phyloP scores from a whole-genome alignment of 2,797 vertebrate species.

The Spinus olivaceus region DNA sequence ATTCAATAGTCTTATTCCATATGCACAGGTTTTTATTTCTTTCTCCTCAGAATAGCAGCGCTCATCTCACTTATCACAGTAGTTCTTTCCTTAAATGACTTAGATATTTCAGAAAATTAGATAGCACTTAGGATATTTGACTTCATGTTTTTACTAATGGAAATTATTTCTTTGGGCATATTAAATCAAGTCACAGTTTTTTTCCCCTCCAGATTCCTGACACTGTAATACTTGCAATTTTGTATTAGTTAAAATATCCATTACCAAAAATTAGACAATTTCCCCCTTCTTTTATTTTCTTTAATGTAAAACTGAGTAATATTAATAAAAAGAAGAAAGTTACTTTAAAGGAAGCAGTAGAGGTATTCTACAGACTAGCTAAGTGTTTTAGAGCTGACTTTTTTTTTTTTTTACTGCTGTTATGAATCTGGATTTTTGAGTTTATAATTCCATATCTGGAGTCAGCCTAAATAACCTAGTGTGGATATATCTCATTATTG shows the following conservation, averaged over 20 bases:
- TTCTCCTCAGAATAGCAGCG: neutral
- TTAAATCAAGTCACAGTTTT: neutral
- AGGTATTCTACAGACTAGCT: neutral
- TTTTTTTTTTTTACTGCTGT: neutral
- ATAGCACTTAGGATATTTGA: neutral
- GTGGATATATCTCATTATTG: neutral
- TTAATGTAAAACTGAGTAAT: neutral
- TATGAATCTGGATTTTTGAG: neutral
- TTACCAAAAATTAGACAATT: neutral
- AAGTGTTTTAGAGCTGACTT: neutral
- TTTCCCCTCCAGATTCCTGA: neutral
- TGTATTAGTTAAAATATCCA: neutral
- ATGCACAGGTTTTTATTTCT: neutral
- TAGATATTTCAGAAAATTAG: neutral
- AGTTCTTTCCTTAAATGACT: neutral
- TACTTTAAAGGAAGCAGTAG: neutral
- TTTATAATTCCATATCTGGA: neutral
- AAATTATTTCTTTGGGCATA: neutral
- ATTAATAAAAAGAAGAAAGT: neutral
- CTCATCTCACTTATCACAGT: neutral
- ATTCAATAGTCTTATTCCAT: neutral
- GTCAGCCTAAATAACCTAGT: neutral
- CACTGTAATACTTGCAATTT: neutral
- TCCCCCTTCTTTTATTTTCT: neutral
- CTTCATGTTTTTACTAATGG: neutral